Base-by-base conservation (phyloP, 2,888 invertebrate genomes). In the Serrognathus titanus region DNA sequence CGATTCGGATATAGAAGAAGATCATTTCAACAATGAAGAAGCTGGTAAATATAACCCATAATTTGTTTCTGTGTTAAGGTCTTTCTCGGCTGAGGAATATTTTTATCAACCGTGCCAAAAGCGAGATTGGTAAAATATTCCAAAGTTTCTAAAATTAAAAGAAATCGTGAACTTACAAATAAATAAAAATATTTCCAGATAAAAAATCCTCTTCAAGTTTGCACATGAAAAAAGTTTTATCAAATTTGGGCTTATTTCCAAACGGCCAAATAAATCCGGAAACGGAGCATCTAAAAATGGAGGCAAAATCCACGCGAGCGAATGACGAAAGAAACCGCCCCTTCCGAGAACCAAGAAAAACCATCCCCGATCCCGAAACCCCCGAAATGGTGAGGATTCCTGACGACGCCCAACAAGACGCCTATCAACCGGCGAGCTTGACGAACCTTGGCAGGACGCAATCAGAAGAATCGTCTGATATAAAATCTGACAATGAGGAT, bases 401-500 rank as follows among this genome's bases (percentile, higher is more conserved):
- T 3, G 54, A 58, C 2, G 40, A 24, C 3, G 24, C 38, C 16
- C 36, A 39, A 9, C 24, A 45, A 5, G 24, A 48, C 10, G 35
- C 31, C 7, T 52, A 57, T 16, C 20, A 36, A 5, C 16, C 39
- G 37, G 40, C 41, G 6, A 47, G 38, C 16, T 8, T 40, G 2
- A 41, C 47, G 16, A 49, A 51, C 2, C 13, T 49, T 36, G 38
- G 41, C 3, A 54, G 50, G 24, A 48, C 50, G 2, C 41, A 48
- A n/a, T 58, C 58, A 8, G 58, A 58, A 10, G 58, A 58, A 51
- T 58, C 58, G 16, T 58, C 58, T 3, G 58, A 58, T 48, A 58
- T 58, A 7, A 58, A 54, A 47, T 51, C 53, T 13, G 58, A 58
- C 12, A 53, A 58, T 3, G 58, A 58, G 5, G 10, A 45, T 7